Percentiles rank a stretch among this genome's conserved stretches.
Conservation (phyloP, 2,113 vertebrate species). For the Elanoides forficatus region DNA sequence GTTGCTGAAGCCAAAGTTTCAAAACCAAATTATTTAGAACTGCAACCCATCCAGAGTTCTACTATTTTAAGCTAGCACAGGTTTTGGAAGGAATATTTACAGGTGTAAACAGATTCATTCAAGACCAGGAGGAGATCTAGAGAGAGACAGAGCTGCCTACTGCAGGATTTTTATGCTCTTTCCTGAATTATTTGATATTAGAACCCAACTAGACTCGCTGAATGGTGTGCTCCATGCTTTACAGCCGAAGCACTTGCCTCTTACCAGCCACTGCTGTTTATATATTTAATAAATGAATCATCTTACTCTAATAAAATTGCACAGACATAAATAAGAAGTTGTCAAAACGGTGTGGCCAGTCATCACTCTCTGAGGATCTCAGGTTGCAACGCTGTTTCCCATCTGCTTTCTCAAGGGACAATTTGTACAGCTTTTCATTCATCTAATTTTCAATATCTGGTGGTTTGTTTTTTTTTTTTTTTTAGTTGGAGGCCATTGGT, state of each 20-base stretch:
- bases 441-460: neutral
- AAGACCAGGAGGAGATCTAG: neutral
- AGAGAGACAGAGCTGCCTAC: neutral
- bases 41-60: neutral
- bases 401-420: neutral
- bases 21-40: neutral
- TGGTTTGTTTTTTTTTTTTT: neutral
- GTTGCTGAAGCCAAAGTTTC: neutral
- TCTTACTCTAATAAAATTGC: neutral
- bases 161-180: neutral
- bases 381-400: neutral
- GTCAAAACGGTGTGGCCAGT: neutral
- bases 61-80: neutral
- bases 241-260: neutral
- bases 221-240: neutral
- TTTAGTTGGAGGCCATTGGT: constrained; percentile 23
- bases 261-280: neutral
- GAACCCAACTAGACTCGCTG: neutral
- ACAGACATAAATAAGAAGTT: neutral
- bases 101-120: neutral
- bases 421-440: neutral
- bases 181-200: neutral
- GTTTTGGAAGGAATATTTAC: neutral
- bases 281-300: neutral
- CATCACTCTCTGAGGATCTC: neutral